Base-by-base conservation (phyloP, 2,113 vertebrate genomes). In the Rhynchomys soricoides region DNA sequence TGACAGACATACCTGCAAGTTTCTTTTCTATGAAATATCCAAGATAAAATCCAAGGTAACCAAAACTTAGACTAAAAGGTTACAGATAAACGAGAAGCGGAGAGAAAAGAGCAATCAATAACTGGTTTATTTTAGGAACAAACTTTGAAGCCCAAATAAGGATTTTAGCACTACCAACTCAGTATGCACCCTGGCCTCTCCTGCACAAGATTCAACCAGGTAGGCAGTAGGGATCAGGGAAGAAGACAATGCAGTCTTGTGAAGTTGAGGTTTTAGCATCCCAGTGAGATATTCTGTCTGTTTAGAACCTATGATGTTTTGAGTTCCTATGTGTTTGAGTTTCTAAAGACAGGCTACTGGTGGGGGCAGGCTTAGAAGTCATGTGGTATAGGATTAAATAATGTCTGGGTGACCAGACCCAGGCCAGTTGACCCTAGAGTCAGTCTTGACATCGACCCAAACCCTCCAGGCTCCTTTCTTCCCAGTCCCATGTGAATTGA, bases 21-120 rank as follows among this genome's bases (percentile, higher is more conserved):
- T 71, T 92, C 97, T 97, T 97, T 95, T 93, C 78, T 93, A 91
- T 31, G 91, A 92, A 96, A 87, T 24, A 45, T 77, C 93, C 91
- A 96, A 97, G 40, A 73, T 91, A 96, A 92, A 86, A 89, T 37
- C 71, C 57, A 93, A 97, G 57, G 96, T 92, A 96, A 92, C 86
- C 64, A 94, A 94, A 94, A 48, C 26, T 89, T 95, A 86, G 75
- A 83, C 97, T 91, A 94, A 93, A 92, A 91, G 22, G 10, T 26
- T 89, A 73, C 74, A 94, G 83, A 29, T 37, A 92, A 86, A 15
- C 45, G 78, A n/a, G 7, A 19, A 43, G 91, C 34, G 12, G 50
- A 24, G 13, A 79, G 29, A 85, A 79, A n/a, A 70, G 13, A n/a
- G 15, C 15, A 45, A 75, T 40, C 52, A 93, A 48, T 55, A 92